phyloP scores from a whole-genome alignment of 2,113 vertebrate species.

The Phalacrocorax aristotelis region DNA sequence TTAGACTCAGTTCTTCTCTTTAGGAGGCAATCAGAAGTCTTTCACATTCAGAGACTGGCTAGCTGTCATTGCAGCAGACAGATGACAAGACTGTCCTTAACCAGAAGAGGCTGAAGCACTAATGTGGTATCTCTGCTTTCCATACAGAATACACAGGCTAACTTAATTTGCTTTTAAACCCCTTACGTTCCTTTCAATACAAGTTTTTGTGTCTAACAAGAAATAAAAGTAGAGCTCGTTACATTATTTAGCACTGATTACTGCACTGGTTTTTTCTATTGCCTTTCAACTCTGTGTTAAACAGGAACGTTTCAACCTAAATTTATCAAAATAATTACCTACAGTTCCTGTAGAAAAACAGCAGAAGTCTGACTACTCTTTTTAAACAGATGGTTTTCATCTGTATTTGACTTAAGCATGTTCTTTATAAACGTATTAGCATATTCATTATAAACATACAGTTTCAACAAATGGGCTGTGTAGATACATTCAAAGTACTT shows the following conservation, averaged over 20 bases:
- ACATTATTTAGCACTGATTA: not conserved
- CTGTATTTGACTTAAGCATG: not conserved
- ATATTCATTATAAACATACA: not conserved
- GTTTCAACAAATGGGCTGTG: not conserved
- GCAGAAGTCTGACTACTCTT: not conserved
- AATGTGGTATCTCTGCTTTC: not conserved
- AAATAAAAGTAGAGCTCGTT: not conserved
- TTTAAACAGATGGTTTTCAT: not conserved
- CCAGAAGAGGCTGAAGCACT: not conserved
- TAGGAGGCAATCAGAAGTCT: not conserved
- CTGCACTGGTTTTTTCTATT: not conserved
- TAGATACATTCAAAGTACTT: not conserved
- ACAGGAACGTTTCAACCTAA: not conserved
- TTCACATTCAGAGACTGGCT: not conserved
- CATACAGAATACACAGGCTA: not conserved
- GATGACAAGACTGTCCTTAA: not conserved
- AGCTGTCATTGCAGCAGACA: not conserved
- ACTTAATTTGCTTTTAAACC: not conserved
- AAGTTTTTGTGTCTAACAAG: not conserved
- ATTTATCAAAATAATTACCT: constrained; percentile 10
- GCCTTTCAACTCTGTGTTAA: not conserved
- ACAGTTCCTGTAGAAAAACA: not conserved
- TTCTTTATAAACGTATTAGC: not conserved
- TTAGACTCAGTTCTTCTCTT: not conserved
- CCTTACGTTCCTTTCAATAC: not conserved